phyloP scores from a whole-genome alignment of 2,113 vertebrate genomes.

The Cacatua alba region DNA sequence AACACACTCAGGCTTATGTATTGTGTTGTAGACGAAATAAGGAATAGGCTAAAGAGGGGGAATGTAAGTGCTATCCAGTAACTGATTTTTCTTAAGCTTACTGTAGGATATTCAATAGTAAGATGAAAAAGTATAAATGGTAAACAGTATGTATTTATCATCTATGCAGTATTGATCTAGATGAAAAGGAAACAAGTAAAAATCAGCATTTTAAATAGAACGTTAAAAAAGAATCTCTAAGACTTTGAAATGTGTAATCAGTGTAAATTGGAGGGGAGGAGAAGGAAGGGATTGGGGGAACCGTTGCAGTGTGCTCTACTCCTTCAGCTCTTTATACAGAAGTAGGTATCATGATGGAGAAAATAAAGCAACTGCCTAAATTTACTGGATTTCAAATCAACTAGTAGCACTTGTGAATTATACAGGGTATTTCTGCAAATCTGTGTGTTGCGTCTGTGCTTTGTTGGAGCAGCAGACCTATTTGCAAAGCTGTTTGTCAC shows the following conservation, averaged over 20 bases:
- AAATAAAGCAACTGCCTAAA: not conserved
- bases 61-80: not conserved
- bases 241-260: slow-evolving; percentile 57
- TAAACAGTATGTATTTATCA: slow-evolving; percentile 33
- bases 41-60: not conserved
- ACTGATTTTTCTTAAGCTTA: slow-evolving; percentile 9
- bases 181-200: slow-evolving; percentile 59
- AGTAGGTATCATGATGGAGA: not conserved
- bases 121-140: slow-evolving; percentile 9
- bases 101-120: not conserved
- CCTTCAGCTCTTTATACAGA: not conserved
- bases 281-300: slow-evolving; percentile 10
- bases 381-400: slow-evolving; percentile 2
- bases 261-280: slow-evolving; percentile 42
- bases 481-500: slow-evolving; percentile 63
- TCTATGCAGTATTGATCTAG: slow-evolving; percentile 40
- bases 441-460: not conserved
- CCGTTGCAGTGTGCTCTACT: not conserved
- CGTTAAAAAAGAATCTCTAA: slow-evolving; percentile 21
- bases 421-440: not conserved
- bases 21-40: not conserved
- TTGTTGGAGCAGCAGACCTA: slow-evolving; percentile 38
- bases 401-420: not conserved
- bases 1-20: not conserved
- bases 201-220: slow-evolving; percentile 62